phyloP scores from a whole-genome alignment of 2,797 vertebrate genomes.

The Enteromius viviparus region DNA sequence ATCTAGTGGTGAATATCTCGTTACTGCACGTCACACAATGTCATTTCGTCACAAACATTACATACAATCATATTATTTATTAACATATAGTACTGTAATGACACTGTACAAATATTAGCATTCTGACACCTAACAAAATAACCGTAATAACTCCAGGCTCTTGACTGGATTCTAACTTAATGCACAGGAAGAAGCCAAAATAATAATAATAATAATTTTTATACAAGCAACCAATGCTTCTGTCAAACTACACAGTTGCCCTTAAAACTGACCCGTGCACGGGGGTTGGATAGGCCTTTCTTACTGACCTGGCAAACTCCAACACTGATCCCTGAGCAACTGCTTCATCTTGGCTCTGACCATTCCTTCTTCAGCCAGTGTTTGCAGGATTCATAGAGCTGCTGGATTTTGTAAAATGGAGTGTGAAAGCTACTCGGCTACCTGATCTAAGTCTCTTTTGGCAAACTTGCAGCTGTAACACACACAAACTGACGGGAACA shows the following conservation, averaged over 20 bases:
- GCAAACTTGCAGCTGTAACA: constrained; percentile 8
- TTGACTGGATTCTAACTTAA: not conserved
- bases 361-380: constrained; percentile 23
- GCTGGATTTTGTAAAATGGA: constrained; percentile 25
- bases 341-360: not conserved
- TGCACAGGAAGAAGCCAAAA: not conserved
- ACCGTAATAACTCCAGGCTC: not conserved
- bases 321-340: not conserved
- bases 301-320: constrained; percentile 4
- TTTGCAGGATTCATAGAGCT: constrained; percentile 3
- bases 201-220: too few relatives aligned
- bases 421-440: constrained; percentile 32
- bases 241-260: not conserved
- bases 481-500: constrained; percentile 26
- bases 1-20: not conserved
- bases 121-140: not conserved
- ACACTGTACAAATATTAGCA: not conserved
- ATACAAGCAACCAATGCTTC: not conserved
- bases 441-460: constrained; percentile 28
- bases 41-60: not conserved
- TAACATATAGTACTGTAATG: not conserved
- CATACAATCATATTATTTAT: not conserved
- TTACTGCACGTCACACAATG: not conserved
- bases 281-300: not conserved
- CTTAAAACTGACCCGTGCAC: not conserved